Evolutionary conservation across 37 sponge, comb jelly and placozoan species (phyloP), one percentile per base, ranked within the genome.

Genomic region (Aphrocallistes beatrix): DNA sequence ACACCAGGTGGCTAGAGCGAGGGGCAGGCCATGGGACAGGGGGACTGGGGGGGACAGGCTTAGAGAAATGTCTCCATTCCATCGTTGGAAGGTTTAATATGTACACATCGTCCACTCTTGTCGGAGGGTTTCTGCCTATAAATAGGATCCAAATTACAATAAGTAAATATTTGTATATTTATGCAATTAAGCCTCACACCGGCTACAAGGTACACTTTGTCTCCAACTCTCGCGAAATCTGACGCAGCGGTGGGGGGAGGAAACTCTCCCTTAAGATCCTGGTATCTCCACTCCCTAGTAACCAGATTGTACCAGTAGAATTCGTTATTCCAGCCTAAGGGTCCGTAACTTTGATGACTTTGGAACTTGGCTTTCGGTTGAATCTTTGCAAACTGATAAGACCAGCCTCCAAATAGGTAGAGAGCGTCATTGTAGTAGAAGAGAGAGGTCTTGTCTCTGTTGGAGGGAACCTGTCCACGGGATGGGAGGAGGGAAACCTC

Each of bases 21-120:
- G 75, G 75, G 25, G 28, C 75, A 6, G 75, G 75, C 75, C 75
- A 60, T 19, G 75, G 75, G 25, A 60, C 75, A 60, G 75, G 75
- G 34, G 75, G 75, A 6, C 28, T 30, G 75, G 34, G 75, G 34
- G 8, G 3, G 25, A 60, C 75, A 60, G 75, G 75, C 3, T 13
- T 60, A 60, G 75, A 3, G 75, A 32, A 13, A 13, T 60, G 75
- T 1, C 3, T 1, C 75, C 75, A 60, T 6, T 25, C 8, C 75
- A 60, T 60, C 28, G 75, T 60, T 19, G 3, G 6, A 19, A 60
- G 75, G 75, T 60, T 6, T 3, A 60, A 13, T 13, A 60, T 30
- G 34, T 60, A 60, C 3, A 60, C 21, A 13, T 60, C 75, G 75
- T 60, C 75, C 3, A 60, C 75, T 60, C 75, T 60, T 19, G 10